These are phyloP conservation scores for Stenodema calcarata DNA, from an alignment of 2,888 invertebrate genomes.

Conservation along the genomic window DNA sequence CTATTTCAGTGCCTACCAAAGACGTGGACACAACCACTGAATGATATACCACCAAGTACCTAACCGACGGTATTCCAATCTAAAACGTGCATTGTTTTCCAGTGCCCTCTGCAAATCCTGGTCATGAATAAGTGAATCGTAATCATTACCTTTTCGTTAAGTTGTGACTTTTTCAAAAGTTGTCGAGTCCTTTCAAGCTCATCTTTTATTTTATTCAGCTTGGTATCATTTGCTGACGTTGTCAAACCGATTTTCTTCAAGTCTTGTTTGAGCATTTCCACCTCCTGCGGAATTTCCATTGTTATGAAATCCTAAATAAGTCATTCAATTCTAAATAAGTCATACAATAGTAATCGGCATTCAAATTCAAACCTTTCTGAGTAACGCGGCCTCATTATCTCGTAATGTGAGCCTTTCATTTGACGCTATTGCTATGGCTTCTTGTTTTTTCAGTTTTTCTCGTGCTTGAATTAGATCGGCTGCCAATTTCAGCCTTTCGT, in stretches of 20 bases:
- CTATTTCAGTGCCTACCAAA: too few species aligned
- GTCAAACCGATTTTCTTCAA: slow-evolving; percentile 39
- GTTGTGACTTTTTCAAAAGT: slow-evolving; percentile 48
- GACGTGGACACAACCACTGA: too few species aligned
- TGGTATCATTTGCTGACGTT: slow-evolving; percentile 46
- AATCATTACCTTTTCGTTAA: slow-evolving; percentile 50
- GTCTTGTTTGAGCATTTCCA: slow-evolving; percentile 52
- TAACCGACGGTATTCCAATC: too few species aligned
- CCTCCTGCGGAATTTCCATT: slow-evolving; percentile 29
- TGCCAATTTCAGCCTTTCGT: slow-evolving; percentile 44
- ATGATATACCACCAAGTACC: too few species aligned
- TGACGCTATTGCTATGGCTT: slow-evolving; percentile 26
- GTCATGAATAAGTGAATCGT: too few species aligned
- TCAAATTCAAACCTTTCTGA: slow-evolving; percentile 44
- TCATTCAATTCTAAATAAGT: too few species aligned
- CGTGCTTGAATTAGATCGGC: slow-evolving; percentile 38
- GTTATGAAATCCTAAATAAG: too few species aligned
- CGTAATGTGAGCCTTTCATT: slow-evolving; percentile 49
- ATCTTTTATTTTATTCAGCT: slow-evolving; percentile 51
- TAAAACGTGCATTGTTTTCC: too few species aligned
- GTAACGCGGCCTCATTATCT: slow-evolving; percentile 49
- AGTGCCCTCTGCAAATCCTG: too few species aligned
- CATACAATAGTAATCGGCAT: too few species aligned
- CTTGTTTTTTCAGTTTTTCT: slow-evolving; percentile 52
- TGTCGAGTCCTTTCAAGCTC: slow-evolving; percentile 46